Conservation (phyloP, 2,113 vertebrate genomes). For the Tauraco erythrolophus region DNA sequence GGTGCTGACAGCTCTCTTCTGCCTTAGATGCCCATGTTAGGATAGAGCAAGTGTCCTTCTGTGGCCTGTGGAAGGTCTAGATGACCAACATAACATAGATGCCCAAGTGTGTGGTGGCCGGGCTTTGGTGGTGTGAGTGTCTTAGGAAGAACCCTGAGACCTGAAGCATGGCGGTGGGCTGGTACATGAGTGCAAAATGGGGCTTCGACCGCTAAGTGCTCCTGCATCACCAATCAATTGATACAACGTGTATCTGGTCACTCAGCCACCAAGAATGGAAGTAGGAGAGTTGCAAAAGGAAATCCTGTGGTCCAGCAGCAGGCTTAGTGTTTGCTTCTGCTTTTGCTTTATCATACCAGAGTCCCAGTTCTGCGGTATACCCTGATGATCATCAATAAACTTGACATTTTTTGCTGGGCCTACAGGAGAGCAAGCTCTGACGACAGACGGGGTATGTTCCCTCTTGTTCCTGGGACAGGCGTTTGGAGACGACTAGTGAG, state of each 20-base stretch:
- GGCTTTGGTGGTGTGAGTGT: rapidly evolving
- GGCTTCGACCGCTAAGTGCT: neutral
- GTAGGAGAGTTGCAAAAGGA: neutral
- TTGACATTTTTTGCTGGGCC: neutral
- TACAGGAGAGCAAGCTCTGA: neutral
- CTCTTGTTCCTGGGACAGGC: neutral
- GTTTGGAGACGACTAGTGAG: neutral
- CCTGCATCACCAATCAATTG: neutral
- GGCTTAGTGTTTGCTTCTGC: neutral
- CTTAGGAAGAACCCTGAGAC: neutral
- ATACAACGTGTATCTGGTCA: neutral
- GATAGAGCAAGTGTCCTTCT: neutral
- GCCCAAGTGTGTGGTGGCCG: neutral
- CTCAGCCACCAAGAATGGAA: neutral
- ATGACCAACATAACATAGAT: neutral
- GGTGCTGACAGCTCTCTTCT: neutral
- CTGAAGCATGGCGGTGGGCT: neutral
- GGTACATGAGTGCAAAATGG: neutral
- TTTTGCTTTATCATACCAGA: neutral
- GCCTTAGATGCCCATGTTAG: neutral
- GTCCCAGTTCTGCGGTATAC: neutral
- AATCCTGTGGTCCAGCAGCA: neutral
- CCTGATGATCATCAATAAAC: neutral
- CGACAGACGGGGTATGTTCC: neutral
- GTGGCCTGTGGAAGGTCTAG: neutral